Conservation (phyloP, 2,888 invertebrate genomes). For the Oegoconia quadripuncta region DNA sequence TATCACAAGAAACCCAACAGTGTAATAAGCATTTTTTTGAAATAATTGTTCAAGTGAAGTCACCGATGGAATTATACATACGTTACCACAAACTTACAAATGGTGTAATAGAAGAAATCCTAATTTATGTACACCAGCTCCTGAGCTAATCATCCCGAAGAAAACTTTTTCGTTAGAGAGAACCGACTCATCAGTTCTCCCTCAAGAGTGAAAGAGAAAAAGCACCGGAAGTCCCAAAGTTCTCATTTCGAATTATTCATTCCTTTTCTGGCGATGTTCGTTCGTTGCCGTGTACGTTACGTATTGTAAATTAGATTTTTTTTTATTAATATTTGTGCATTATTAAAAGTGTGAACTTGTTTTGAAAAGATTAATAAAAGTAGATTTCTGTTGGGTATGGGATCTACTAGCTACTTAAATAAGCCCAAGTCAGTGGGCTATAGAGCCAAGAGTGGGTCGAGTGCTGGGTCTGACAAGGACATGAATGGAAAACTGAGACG, state of each 20-base stretch:
- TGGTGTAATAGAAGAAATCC: too few species aligned
- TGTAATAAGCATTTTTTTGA: too few species aligned
- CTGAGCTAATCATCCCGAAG: constrained; percentile 46
- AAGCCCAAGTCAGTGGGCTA: constrained; percentile 60
- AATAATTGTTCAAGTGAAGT: too few species aligned
- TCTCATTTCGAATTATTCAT: constrained; percentile 43
- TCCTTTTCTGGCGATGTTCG: constrained; percentile 46
- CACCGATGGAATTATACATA: too few species aligned
- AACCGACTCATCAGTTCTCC: constrained; percentile 32
- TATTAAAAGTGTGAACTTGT: too few species aligned
- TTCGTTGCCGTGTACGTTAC: constrained; percentile 38
- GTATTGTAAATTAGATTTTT: constrained; percentile 27
- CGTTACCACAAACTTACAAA: too few species aligned
- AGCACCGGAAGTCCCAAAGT: constrained; percentile 54
- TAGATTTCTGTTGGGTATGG: constrained; percentile 49
- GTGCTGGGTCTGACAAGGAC: constrained; percentile 68
- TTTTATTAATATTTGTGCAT: too few species aligned
- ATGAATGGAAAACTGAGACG: constrained; percentile 65
- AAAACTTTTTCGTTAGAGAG: constrained; percentile 52
- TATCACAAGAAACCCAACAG: too few species aligned
- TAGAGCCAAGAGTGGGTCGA: constrained; percentile 64
- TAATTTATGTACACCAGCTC: constrained; percentile 24
- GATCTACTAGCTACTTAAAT: constrained; percentile 66
- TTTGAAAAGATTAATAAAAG: background rate
- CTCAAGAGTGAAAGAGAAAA: constrained; percentile 44